Conservation (phyloP, 2,797 vertebrate species). For the Cyprinodon diabolis region DNA sequence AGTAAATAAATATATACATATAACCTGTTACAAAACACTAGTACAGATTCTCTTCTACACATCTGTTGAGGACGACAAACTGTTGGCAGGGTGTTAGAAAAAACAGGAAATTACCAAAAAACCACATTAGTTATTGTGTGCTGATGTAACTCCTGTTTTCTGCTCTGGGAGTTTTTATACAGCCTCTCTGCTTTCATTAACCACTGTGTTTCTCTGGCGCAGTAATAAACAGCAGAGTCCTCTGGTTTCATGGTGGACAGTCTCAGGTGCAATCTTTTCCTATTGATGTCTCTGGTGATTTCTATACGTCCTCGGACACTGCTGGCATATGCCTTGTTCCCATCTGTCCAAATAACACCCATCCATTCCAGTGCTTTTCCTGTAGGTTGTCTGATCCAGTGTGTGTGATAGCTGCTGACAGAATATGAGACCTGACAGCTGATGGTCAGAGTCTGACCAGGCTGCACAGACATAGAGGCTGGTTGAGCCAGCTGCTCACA, state of each 20-base stretch:
- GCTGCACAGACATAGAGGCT: background rate
- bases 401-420: background rate
- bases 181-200: background rate
- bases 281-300: no score
- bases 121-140: no score
- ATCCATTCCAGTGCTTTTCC: no score
- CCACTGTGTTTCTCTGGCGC: background rate
- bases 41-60: background rate
- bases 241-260: slow-evolving; percentile 13
- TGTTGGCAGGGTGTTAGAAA: no score
- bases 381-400: background rate
- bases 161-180: background rate
- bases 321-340: no score
- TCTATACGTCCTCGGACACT: no score
- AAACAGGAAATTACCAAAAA: no score
- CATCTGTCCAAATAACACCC: background rate
- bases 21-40: background rate
- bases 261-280: no score
- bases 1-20: background rate
- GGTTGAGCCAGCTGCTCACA: no score
- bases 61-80: background rate
- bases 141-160: background rate
- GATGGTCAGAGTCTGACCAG: background rate
- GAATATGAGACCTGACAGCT: background rate
- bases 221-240: slow-evolving; percentile 22